A percentile compares a stretch with the other conserved stretches of the same genome.
phyloP scores from a whole-genome alignment of 2,888 invertebrate genomes.

The Tenthredo notha region DNA sequence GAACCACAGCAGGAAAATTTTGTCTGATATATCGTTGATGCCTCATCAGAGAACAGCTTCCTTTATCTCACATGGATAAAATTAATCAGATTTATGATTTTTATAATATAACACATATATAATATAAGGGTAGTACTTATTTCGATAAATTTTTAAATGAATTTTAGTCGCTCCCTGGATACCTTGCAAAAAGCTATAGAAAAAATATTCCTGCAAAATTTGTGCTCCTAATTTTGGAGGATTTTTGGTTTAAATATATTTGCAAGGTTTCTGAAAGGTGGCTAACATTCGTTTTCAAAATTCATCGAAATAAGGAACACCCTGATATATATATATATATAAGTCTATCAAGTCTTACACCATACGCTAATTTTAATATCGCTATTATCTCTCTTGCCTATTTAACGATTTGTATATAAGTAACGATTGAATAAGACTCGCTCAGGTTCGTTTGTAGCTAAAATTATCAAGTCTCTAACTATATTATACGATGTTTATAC shows the following conservation, averaged over 20 bases:
- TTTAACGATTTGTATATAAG: background rate
- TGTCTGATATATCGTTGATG: slow-evolving; percentile 62
- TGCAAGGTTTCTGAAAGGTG: too few species aligned
- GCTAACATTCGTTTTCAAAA: too few species aligned
- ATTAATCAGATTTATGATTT: background rate
- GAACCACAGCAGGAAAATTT: slow-evolving; percentile 72
- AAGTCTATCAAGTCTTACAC: background rate
- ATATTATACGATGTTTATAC: background rate
- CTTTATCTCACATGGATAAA: background rate
- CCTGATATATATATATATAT: too few species aligned
- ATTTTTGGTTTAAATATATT: too few species aligned
- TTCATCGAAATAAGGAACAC: too few species aligned
- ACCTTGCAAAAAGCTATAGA: too few species aligned
- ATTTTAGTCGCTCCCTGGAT: too few species aligned
- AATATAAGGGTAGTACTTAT: too few species aligned
- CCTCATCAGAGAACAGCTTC: background rate
- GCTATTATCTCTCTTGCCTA: background rate
- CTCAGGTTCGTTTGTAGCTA: background rate
- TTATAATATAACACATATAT: background rate
- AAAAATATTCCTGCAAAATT: too few species aligned
- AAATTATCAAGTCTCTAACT: background rate
- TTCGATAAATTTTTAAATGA: too few species aligned
- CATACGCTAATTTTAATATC: slow-evolving; percentile 34
- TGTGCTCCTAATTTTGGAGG: too few species aligned
- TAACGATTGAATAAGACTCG: background rate